These are phyloP conservation scores for Notarius lentiginosus DNA, from an alignment of 2,113 vertebrate genomes.

Conservation along the genomic window DNA sequence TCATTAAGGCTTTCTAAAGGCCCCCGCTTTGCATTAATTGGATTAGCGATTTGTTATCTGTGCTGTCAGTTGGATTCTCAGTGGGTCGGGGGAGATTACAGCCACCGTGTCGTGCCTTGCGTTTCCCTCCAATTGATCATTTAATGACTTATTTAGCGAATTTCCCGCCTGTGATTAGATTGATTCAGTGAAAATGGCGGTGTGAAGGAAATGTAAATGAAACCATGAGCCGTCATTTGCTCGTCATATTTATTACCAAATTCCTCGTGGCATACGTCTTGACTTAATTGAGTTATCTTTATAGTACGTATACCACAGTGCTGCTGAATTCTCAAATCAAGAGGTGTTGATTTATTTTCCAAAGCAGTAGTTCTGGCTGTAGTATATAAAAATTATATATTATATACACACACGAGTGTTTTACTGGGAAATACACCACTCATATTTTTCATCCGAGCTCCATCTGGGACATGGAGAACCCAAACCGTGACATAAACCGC, in stretches of 20 bases:
- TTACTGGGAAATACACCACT: no score
- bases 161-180: conserved; percentile 60
- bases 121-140: conserved; percentile 45
- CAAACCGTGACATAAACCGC: no score
- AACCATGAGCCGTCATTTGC: not conserved
- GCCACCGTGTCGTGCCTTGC: conserved; percentile 1
- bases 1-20: conserved; percentile 54
- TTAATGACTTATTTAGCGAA: conserved; percentile 62
- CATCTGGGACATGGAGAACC: no score
- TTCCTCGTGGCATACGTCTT: not conserved
- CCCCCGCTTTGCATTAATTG: conserved; percentile 54
- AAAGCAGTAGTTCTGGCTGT: not conserved
- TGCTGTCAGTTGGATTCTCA: conserved; percentile 34
- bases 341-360: not conserved
- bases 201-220: not conserved
- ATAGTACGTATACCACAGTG: not conserved
- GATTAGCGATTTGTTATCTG: conserved; percentile 57
- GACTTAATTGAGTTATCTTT: not conserved
- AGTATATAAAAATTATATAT: not conserved
- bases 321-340: not conserved
- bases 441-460: no score
- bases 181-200: not conserved
- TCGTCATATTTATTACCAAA: no score
- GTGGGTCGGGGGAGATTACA: conserved; percentile 35
- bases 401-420: not conserved